Evolutionary conservation across 2,888 invertebrate genomes (phyloP), one percentile per base, ranked within the genome.

Genomic region (Isotomurus palustris): DNA sequence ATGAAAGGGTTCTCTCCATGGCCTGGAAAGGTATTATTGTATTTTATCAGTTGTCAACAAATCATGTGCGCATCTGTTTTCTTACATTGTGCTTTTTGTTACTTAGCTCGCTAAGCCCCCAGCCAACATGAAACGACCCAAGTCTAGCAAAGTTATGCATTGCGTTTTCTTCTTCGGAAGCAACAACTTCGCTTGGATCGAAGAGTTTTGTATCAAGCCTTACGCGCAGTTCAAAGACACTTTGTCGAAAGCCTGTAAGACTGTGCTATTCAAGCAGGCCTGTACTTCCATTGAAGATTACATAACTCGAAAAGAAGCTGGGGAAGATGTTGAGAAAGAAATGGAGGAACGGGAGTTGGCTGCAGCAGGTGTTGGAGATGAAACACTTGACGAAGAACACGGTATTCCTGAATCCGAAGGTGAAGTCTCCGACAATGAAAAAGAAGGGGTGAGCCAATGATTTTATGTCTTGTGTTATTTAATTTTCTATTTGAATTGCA

Each of bases 1-100:
- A 92, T 95, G 92, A 94, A 92, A 82, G 91, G 92, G 72, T 94
- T 91, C 80, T 88, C 91, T 70, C 90, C 92, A 67, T 95, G 95
- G 95, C 94, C 95, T 66, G 93, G 91, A 78, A 88, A 90, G 84
- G 93, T 94, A 84, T 87, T 89, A 84, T 38, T 25, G 21, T 25
- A 43, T 29, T 44, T 56, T 21, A 10, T 32, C 14, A 14, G 32
- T 32, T 32, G 32, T 32, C 8, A 14, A 32, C 8, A 14, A 32
- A 14, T 32, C 14, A 32, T 32, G 8, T 32, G 32, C 14, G 8
- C n/a, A n/a, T n/a, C n/a, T n/a, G n/a, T n/a, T n/a, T n/a, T n/a
- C n/a, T n/a, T n/a, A n/a, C n/a, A 43, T 19, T 19, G 40, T 38
- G 38, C 5, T 38, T 38, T 14, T 5, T 14, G 6, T 28, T 47